Percentiles rank a stretch among this genome's conserved stretches.
Evolutionary conservation across 1,140 invertebrate species (phyloP).

Genomic region (Periplaneta americana): DNA sequence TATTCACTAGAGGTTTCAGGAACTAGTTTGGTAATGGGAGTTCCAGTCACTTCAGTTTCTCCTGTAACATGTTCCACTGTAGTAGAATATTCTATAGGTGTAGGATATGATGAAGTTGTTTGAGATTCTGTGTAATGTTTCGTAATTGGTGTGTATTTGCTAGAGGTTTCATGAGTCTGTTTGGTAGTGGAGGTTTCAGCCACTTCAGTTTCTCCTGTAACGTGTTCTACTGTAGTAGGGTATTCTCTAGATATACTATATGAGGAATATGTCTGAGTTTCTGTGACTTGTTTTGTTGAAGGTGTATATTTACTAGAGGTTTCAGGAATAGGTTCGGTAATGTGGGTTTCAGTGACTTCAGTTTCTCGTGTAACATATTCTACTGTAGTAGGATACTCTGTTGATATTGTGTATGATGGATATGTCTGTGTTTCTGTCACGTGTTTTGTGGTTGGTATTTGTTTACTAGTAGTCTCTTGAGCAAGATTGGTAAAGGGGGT

Average conservation of each 20-base stretch:
- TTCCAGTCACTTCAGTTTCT: background rate
- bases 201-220: background rate
- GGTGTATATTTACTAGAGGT: background rate
- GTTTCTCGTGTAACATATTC: background rate
- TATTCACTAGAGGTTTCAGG: background rate
- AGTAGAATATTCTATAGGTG: background rate
- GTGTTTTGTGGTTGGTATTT: too few relatives aligned
- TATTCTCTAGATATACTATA: background rate
- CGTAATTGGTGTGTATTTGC: background rate
- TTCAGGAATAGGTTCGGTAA: background rate
- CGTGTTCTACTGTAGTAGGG: background rate
- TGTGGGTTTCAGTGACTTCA: background rate
- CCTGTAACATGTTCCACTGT: background rate
- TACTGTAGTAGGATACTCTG: background rate
- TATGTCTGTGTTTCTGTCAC: too few relatives aligned
- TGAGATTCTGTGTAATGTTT: background rate
- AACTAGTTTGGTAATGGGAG: background rate
- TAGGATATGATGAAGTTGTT: background rate
- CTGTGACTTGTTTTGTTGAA: background rate
- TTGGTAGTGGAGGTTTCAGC: background rate
- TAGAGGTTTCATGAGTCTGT: background rate
- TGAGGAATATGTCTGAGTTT: background rate
- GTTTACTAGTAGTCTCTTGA: too few relatives aligned
- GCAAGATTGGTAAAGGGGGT: too few relatives aligned
- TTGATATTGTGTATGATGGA: too few relatives aligned